A percentile compares a stretch with the other conserved stretches of the same genome.
These are phyloP conservation scores for Agriotes lineatus DNA, from an alignment of 2,888 invertebrate species.

Conservation along the genomic window DNA sequence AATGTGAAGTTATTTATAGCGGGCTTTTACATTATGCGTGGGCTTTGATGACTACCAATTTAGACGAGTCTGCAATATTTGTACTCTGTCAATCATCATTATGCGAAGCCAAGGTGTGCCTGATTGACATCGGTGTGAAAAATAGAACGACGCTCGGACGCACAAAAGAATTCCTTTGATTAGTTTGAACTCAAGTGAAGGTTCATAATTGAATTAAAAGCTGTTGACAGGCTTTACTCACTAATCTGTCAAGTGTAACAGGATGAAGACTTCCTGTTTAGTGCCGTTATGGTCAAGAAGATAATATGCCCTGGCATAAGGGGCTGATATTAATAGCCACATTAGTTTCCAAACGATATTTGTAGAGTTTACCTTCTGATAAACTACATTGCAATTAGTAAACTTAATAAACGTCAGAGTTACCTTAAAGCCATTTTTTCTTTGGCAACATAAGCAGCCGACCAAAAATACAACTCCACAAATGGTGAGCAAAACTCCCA, in stretches of 20 bases:
- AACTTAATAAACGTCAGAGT: too few species aligned
- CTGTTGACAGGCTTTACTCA: not conserved
- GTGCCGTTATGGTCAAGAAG: constrained; percentile 3
- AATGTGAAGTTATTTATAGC: constrained; percentile 2
- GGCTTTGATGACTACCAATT: constrained; percentile 1
- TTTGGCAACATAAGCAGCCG: constrained; percentile 66
- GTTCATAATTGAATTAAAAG: not conserved
- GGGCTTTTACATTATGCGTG: not conserved
- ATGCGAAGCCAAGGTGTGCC: not conserved
- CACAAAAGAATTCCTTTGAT: not conserved
- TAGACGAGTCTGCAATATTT: not conserved
- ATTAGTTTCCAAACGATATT: not conserved
- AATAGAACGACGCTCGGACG: not conserved
- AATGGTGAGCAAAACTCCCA: constrained; percentile 63
- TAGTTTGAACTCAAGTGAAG: not conserved
- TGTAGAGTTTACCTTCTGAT: too few species aligned
- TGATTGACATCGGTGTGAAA: not conserved
- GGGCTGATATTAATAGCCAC: too few species aligned
- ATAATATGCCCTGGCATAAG: too few species aligned
- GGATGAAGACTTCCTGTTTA: constrained; percentile 50
- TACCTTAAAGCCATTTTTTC: constrained; percentile 67
- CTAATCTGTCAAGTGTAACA: constrained; percentile 35
- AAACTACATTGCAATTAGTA: too few species aligned
- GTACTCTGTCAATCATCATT: constrained; percentile 1
- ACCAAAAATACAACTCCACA: constrained; percentile 63